Evolutionary conservation across 2,888 invertebrate genomes (phyloP), one percentile per base, ranked within the genome.

Genomic region (Beris morrisii): DNA sequence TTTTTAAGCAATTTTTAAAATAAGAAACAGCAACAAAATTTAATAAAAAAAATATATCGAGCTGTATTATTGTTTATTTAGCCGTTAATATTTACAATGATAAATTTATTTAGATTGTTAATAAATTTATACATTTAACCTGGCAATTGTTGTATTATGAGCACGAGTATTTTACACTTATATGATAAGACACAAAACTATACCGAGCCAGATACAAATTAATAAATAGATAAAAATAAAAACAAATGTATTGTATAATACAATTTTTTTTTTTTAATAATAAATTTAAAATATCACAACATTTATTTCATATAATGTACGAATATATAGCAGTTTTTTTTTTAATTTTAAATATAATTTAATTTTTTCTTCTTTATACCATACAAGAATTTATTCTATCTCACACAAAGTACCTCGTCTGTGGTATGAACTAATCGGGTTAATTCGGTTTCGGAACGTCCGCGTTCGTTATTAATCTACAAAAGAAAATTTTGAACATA

Each of bases 341-440:
- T 7, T 38, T 38, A 38, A 38, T 38, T 38, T 38, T 38, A 38
- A 9, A 7, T 7, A 7, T 38, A 38, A 38, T 38, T 38, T 38
- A 7, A 38, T 5, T 38, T 38, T 7, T 1, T 38, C 9, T 3
- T 38, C 38, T 38, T 38, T 38, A 38, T 38, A 38, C 38, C 5
- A 38, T 38, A 22, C 9, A 38, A 38, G 9, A 38, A 7, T 38
- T 38, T 38, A 38, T 76, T 76, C 75, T 74, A 74, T 68, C 66
- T 68, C 70, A 76, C 78, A 77, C 80, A 81, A 81, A 81, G 80
- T 81, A 81, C 81, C 81, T 81, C 81, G 79, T 81, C 80, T 79
- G 81, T 81, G 78, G 81, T 81, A 79, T 81, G 81, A 79, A 80
- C 78, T 79, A 80, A 80, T 80, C 79, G 79, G 71, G 72, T 71